Evolutionary conservation across 2,797 vertebrate species (phyloP).

Genomic region (Falco concolor): DNA sequence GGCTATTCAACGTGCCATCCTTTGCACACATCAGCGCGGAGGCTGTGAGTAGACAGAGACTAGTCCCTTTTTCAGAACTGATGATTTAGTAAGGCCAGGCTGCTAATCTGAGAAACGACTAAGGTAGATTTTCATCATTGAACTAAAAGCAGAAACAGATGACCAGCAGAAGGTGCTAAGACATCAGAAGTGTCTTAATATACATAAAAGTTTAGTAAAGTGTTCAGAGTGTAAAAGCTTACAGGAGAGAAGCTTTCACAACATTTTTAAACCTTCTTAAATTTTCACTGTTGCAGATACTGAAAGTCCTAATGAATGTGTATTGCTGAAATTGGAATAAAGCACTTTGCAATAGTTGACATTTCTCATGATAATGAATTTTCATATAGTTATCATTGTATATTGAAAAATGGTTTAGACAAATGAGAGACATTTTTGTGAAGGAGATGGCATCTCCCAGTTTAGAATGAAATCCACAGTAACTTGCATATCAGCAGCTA

Average conservation of each 20-base stretch:
- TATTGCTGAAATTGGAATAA: background rate
- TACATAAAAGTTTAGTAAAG: background rate
- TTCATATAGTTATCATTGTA: background rate
- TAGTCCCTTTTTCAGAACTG: background rate
- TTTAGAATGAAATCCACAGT: background rate
- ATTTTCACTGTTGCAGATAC: background rate
- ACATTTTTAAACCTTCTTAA: background rate
- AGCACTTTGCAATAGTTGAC: background rate
- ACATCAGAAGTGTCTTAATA: background rate
- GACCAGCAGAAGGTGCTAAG: background rate
- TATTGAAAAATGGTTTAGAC: background rate
- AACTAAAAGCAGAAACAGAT: background rate
- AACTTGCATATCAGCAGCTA: background rate
- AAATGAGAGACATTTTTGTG: background rate
- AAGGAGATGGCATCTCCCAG: background rate
- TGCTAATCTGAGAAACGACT: background rate
- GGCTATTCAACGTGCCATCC: conserved; percentile 88
- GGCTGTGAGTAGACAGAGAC: conserved; percentile 73
- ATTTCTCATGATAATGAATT: background rate
- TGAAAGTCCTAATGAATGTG: background rate
- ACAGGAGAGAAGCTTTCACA: background rate
- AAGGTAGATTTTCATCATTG: background rate
- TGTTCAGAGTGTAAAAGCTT: background rate
- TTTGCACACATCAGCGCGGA: conserved; percentile 83
- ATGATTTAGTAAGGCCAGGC: background rate